Percentiles rank a stretch among this genome's conserved stretches.
phyloP scores from a whole-genome alignment of 2,113 vertebrate species.

The Nansenia antarctica region DNA sequence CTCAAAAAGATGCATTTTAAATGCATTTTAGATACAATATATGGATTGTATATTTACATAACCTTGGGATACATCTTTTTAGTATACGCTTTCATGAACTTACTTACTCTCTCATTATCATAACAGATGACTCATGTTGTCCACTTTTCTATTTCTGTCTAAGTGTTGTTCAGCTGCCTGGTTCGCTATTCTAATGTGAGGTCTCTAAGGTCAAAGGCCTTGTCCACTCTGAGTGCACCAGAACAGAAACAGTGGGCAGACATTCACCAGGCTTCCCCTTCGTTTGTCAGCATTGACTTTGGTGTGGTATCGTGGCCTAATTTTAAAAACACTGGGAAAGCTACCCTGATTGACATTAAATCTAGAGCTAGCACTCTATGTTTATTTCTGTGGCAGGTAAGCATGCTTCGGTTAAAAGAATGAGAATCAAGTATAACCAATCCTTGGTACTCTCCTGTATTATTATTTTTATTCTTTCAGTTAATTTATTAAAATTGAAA shows the following conservation, averaged over 20 bases:
- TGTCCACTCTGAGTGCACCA: constrained; percentile 38
- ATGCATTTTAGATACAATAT: no score
- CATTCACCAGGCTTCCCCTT: constrained; percentile 40
- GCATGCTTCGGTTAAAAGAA: no score
- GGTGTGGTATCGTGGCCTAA: constrained; percentile 53
- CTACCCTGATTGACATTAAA: no score
- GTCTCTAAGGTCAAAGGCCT: constrained; percentile 40
- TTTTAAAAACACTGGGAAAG: no score
- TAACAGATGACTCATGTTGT: constrained; percentile 42
- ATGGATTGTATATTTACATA: no score
- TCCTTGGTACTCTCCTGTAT: no score
- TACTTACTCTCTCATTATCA: no score
- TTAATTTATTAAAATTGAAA: no score
- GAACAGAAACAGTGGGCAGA: constrained; percentile 53
- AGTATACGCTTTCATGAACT: background rate
- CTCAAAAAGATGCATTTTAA: background rate
- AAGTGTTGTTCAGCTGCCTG: constrained; percentile 39
- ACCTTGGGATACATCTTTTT: background rate
- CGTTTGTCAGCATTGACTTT: constrained; percentile 47
- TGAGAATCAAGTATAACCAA: no score
- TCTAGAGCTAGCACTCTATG: no score
- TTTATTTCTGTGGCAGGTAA: no score
- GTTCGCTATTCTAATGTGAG: constrained; percentile 40
- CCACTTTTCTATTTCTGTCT: constrained; percentile 60
- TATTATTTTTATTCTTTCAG: no score